phyloP scores from a whole-genome alignment of 2,888 invertebrate genomes.

The Tribolium freemani region DNA sequence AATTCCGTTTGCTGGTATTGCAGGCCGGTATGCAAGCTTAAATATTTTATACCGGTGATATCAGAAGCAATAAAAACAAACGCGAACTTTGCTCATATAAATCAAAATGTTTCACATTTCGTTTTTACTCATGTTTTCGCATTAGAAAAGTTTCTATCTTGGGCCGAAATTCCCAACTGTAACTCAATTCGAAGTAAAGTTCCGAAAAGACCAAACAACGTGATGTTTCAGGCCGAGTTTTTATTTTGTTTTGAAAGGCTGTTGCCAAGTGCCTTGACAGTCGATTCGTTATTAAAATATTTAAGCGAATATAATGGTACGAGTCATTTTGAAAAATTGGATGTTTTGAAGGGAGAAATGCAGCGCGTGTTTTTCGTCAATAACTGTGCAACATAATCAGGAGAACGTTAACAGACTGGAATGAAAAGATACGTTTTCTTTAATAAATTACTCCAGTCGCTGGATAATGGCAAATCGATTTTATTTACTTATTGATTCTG shows the following conservation, averaged over 20 bases:
- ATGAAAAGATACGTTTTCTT: not conserved
- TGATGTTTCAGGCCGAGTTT: slow-evolving; percentile 38
- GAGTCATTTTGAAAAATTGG: too few species aligned
- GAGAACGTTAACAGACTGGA: not conserved
- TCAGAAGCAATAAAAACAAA: slow-evolving; percentile 36
- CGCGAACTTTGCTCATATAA: slow-evolving; percentile 36
- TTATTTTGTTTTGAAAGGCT: slow-evolving; percentile 32
- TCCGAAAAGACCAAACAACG: slow-evolving; percentile 43
- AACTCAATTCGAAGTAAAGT: slow-evolving; percentile 41
- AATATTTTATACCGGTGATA: slow-evolving; percentile 37
- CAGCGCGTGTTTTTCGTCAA: not conserved
- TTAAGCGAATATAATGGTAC: not conserved
- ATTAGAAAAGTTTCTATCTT: slow-evolving; percentile 44
- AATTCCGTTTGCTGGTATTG: not conserved
- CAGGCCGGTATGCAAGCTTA: slow-evolving; percentile 19
- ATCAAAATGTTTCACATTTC: slow-evolving; percentile 45
- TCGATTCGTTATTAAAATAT: slow-evolving; percentile 39
- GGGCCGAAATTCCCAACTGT: slow-evolving; percentile 43
- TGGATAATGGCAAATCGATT: not conserved
- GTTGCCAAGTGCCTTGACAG: slow-evolving; percentile 31
- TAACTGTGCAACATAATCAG: not conserved
- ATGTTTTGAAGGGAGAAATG: not conserved
- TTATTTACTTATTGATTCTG: not conserved
- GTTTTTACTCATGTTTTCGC: slow-evolving; percentile 44
- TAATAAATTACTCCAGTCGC: not conserved